Percentiles rank a stretch among this genome's conserved stretches.
Conservation (phyloP, 92 coral and sea anemone genomes). For the Parazoanthus swiftii region DNA sequence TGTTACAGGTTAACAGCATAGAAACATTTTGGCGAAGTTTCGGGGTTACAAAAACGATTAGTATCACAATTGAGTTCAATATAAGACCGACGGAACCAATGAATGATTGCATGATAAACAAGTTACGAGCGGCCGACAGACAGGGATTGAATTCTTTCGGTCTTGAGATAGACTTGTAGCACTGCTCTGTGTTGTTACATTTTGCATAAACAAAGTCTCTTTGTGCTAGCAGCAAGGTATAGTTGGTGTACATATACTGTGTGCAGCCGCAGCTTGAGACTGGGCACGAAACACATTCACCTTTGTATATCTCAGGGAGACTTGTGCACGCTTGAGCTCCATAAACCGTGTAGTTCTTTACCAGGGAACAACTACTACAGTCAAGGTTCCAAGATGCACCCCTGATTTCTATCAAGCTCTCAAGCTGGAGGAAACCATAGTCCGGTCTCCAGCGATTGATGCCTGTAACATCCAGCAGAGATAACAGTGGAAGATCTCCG, state of each 20-base stretch:
- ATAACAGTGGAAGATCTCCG: conserved; percentile 20
- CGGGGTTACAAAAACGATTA: conserved; percentile 8
- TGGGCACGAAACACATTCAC: background rate
- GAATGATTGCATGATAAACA: conserved; percentile 2
- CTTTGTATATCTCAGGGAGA: background rate
- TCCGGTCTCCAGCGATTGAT: conserved; percentile 35
- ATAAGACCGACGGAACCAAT: conserved; percentile 26
- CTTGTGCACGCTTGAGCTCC: background rate
- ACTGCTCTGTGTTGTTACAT: conserved; percentile 29
- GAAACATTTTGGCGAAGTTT: conserved; percentile 27
- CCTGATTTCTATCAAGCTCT: conserved; percentile 8
- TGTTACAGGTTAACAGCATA: conserved; percentile 26
- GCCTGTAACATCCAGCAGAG: conserved; percentile 24
- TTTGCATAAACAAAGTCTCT: conserved; percentile 27
- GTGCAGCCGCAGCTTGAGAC: background rate
- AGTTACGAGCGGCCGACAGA: background rate
- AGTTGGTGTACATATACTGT: conserved; percentile 13
- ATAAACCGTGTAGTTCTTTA: background rate
- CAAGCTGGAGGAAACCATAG: background rate
- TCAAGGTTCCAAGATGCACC: conserved; percentile 36
- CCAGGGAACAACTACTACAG: conserved; percentile 4
- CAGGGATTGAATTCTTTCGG: background rate
- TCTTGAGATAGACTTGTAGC: conserved; percentile 25
- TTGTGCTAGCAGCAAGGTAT: conserved; percentile 14
- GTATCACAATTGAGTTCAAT: background rate